These are phyloP conservation scores for Stratiomys singularior DNA, from an alignment of 2,888 invertebrate species.

Conservation along the genomic window DNA sequence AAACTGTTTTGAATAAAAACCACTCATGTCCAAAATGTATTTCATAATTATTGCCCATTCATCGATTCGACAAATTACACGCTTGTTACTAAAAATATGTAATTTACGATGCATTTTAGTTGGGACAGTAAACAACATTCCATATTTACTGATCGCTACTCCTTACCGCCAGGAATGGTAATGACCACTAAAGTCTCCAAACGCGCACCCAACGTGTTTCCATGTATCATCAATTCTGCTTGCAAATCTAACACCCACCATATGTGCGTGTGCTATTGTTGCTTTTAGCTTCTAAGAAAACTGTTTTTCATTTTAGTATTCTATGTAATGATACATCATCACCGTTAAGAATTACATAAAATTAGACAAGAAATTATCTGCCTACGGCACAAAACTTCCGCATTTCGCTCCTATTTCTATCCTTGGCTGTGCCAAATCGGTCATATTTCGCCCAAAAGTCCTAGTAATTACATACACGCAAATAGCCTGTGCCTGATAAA, in stretches of 20 bases:
- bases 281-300: neutral
- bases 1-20: too few species aligned
- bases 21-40: too few species aligned
- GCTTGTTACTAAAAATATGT: neutral
- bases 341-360: neutral
- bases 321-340: neutral
- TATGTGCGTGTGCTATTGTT: neutral
- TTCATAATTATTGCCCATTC: too few species aligned
- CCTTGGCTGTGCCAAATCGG: neutral
- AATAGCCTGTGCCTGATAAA: neutral
- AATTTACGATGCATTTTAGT: constrained; percentile 9
- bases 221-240: neutral
- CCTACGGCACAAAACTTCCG: neutral
- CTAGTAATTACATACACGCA: neutral
- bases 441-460: neutral
- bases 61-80: too few species aligned
- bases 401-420: neutral
- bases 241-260: neutral
- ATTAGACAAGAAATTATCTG: constrained; percentile 6
- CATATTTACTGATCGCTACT: neutral
- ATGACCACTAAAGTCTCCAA: neutral
- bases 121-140: constrained; percentile 2
- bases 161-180: neutral
- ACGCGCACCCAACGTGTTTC: neutral
- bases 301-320: neutral